A percentile compares a stretch with the other conserved stretches of the same genome.
Evolutionary conservation across 2,113 vertebrate genomes (phyloP).

Genomic region (Pachycephala philippinensis): DNA sequence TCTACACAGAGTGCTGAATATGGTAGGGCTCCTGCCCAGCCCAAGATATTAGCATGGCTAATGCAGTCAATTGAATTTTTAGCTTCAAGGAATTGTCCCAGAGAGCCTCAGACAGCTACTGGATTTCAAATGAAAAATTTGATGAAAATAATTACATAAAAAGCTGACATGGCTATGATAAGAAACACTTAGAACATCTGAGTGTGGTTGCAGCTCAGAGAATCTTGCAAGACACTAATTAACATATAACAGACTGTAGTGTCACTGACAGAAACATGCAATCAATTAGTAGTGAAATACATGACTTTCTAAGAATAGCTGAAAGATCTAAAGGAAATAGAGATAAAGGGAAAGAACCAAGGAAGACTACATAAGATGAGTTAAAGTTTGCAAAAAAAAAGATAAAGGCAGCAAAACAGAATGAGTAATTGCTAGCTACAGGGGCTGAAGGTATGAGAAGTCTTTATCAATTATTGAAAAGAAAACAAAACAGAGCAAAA

Average conservation of each 20-base stretch:
- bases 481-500: neutral
- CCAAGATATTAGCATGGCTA: neutral
- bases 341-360: neutral
- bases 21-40: neutral
- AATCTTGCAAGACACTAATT: conserved; percentile 7
- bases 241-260: neutral
- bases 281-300: conserved; percentile 11
- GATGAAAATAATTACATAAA: neutral
- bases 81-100: neutral
- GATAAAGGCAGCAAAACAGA: conserved; percentile 9
- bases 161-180: neutral
- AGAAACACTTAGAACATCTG: neutral
- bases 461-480: conserved; percentile 10
- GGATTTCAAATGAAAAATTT: neutral
- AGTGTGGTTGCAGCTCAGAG: neutral
- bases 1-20: neutral
- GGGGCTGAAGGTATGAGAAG: neutral
- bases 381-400: neutral
- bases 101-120: neutral
- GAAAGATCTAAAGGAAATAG: neutral
- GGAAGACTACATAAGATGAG: neutral
- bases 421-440: conserved; percentile 29
- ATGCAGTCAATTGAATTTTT: neutral
- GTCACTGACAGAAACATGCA: conserved; percentile 1
- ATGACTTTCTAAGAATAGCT: neutral